Base-by-base conservation (phyloP, 2,113 vertebrate species). In the Synchiropus splendidus region DNA sequence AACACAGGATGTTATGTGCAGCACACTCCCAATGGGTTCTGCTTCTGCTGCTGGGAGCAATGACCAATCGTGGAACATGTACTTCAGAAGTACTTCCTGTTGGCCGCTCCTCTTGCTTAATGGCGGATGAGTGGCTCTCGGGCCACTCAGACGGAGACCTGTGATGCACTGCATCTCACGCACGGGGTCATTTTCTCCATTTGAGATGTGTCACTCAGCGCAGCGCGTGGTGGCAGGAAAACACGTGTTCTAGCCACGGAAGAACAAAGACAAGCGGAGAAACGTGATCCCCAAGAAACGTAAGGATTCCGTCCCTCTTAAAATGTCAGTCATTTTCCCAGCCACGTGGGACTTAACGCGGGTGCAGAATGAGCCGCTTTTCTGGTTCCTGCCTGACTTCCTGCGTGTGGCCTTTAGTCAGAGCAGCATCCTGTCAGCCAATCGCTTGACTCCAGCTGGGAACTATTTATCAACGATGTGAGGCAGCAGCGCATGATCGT, bases 101-200 rank as follows among this genome's bases (percentile, higher is more conserved):
- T 57, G 51, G 46, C 58, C 69, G 52, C 61, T 74, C 68, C 61
- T 77, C 69, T 52, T 66, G 37, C 49, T 66, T 79, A 80, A 82
- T 80, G 70, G 78, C 45, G 42, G 47, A 54, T 66, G 74, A 82
- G 78, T 79, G 61, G 70, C 74, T 64, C 64, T 78, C 59, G 54
- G 61, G 48, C 66, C 44, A 13, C 70, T 61, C 50, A 45, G 60
- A 57, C 75, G 71, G 80, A 76, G 67, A 80, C 67, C 63, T 43
- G 52, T 70, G 77, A 76, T 79, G 70, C 67, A 64, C 64, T 61
- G 62, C 73, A 64, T 43, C 48, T 77, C 70, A 61, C 69, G 67
- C 61, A 35, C 43, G 39, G 45, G 48, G 49, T 67, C 46, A 67
- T 72, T 57, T 63, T 44, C 48, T 32, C 64, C 58, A 12, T 51